Evolutionary conservation across 2,113 vertebrate species (phyloP).

Genomic region (Sminthopsis crassicaudata): DNA sequence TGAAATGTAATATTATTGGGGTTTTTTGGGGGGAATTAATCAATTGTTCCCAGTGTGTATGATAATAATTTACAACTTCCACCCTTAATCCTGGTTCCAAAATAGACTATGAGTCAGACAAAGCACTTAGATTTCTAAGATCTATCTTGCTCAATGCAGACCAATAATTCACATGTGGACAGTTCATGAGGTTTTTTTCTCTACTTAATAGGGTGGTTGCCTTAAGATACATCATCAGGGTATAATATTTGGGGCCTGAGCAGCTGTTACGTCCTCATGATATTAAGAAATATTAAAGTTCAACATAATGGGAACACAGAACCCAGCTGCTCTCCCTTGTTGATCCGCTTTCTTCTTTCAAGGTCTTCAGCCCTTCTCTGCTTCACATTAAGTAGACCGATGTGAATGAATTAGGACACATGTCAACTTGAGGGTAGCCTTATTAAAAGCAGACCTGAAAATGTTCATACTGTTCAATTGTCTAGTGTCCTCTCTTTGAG

Average conservation of each 20-base stretch:
- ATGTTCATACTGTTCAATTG: background rate
- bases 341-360: background rate
- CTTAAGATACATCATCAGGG: background rate
- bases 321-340: conserved; percentile 14
- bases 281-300: background rate
- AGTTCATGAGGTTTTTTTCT: background rate
- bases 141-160: background rate
- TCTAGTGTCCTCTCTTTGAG: background rate
- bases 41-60: background rate
- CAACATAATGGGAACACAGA: background rate
- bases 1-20: background rate
- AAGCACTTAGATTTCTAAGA: background rate
- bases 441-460: background rate
- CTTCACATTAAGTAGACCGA: background rate
- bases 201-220: background rate
- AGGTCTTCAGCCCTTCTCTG: background rate
- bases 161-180: background rate
- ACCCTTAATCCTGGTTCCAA: background rate
- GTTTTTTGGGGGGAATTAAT: background rate
- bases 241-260: background rate
- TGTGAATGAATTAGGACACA: background rate
- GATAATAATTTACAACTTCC: background rate
- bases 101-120: background rate
- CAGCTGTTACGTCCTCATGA: background rate
- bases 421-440: background rate